phyloP scores from a whole-genome alignment of 1,140 invertebrate species.

The Cotesia glomerata region DNA sequence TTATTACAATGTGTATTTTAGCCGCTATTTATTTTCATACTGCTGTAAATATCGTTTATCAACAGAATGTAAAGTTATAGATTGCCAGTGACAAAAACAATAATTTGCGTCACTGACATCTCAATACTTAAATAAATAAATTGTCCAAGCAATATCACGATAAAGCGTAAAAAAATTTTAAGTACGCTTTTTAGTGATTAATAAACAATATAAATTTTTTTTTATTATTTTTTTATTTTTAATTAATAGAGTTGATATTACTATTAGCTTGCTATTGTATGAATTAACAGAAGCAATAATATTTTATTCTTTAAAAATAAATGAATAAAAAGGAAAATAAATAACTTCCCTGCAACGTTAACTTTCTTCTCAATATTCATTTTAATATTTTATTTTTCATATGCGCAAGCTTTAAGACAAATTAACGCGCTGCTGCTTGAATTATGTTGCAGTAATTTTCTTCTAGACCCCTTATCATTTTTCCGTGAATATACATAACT shows the following conservation, averaged over 20 bases:
- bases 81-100: conserved; percentile 21
- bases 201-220: too few relatives aligned
- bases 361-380: not conserved
- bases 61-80: too few relatives aligned
- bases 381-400: not conserved
- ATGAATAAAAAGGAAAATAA: not conserved
- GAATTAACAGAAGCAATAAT: too few relatives aligned
- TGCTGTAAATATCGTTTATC: too few relatives aligned
- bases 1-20: not conserved
- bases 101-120: conserved; percentile 26
- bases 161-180: too few relatives aligned
- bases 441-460: not conserved
- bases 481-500: not conserved
- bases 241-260: not conserved
- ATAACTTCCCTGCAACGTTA: not conserved
- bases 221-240: too few relatives aligned
- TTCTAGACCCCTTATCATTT: not conserved
- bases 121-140: too few relatives aligned
- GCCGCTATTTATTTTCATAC: too few relatives aligned
- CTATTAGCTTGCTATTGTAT: not conserved
- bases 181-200: too few relatives aligned
- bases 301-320: too few relatives aligned
- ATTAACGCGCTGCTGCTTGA: conserved; percentile 2
- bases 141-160: too few relatives aligned
- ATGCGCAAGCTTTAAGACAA: not conserved